phyloP scores from a whole-genome alignment of 2,113 vertebrate species.

The Propithecus coquereli region DNA sequence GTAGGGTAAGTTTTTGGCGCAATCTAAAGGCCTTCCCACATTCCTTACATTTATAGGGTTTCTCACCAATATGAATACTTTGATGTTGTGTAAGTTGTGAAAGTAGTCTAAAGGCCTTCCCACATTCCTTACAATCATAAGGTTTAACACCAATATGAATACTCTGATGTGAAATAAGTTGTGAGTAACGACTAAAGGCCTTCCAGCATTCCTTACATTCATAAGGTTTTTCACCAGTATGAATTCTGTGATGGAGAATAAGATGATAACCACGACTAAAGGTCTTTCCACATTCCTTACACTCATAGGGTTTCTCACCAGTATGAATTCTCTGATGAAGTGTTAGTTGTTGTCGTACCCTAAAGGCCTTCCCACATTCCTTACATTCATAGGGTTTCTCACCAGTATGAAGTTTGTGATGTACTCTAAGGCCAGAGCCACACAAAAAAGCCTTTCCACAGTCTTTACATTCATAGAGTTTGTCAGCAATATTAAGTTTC shows the following conservation, averaged over 20 bases:
- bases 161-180: conserved; percentile 76
- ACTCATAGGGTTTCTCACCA: conserved; percentile 74
- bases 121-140: conserved; percentile 75
- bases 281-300: conserved; percentile 73
- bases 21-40: conserved; percentile 78
- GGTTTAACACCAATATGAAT: conserved; percentile 77
- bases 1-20: conserved; percentile 76
- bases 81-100: conserved; percentile 84
- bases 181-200: conserved; percentile 75
- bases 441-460: conserved; percentile 87
- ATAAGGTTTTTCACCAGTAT: conserved; percentile 78
- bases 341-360: conserved; percentile 79
- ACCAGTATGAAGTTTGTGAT: conserved; percentile 76
- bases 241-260: conserved; percentile 74
- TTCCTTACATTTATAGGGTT: conserved; percentile 76
- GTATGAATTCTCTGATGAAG: conserved; percentile 73
- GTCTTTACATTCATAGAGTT: conserved; percentile 86
- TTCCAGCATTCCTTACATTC: conserved; percentile 79
- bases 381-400: conserved; percentile 78
- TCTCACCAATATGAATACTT: conserved; percentile 79
- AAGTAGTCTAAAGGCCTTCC: conserved; percentile 72
- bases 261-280: conserved; percentile 79
- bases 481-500: conserved; percentile 80
- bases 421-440: conserved; percentile 83
- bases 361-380: conserved; percentile 82